A percentile compares a stretch with the other conserved stretches of the same genome.
Conservation (phyloP, 2,797 vertebrate species). For the Takifugu ocellatus region DNA sequence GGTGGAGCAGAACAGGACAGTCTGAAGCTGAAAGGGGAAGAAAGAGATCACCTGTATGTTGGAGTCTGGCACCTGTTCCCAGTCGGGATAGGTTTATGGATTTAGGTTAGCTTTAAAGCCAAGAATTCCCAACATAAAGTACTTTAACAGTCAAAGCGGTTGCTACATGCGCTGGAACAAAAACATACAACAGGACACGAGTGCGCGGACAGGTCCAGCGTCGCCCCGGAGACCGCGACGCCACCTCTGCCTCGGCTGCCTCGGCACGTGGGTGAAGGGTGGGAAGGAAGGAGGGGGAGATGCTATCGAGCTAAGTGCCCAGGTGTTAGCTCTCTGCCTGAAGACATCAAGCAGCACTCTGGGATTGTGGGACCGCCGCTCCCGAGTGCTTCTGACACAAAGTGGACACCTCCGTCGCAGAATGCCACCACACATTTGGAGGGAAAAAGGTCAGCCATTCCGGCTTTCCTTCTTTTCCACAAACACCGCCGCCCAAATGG, state of each 20-base stretch:
- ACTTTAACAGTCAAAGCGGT: background rate
- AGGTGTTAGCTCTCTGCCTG: slow-evolving; percentile 63
- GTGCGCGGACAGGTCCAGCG: slow-evolving; percentile 61
- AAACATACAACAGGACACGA: slow-evolving; percentile 12
- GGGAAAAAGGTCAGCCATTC: slow-evolving; percentile 43
- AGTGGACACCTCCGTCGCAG: slow-evolving; percentile 52
- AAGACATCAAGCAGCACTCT: slow-evolving; percentile 72
- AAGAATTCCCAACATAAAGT: background rate
- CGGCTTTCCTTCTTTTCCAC: slow-evolving; percentile 2
- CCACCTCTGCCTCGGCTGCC: slow-evolving; percentile 39
- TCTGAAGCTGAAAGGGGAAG: background rate
- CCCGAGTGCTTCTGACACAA: slow-evolving; percentile 61
- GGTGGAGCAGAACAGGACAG: background rate
- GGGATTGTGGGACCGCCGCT: slow-evolving; percentile 47
- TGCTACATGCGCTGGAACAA: slow-evolving; percentile 5
- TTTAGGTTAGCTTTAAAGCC: background rate
- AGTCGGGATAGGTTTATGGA: background rate
- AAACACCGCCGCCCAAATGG: background rate
- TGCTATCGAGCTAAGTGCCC: slow-evolving; percentile 73
- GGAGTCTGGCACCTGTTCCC: background rate
- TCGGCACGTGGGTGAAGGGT: slow-evolving; percentile 42
- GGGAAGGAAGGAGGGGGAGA: slow-evolving; percentile 49
- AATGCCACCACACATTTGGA: slow-evolving; percentile 53
- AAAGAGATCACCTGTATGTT: background rate
- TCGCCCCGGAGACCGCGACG: slow-evolving; percentile 63